Evolutionary conservation across 2,888 invertebrate genomes (phyloP).

Genomic region (Metellina segmentata): DNA sequence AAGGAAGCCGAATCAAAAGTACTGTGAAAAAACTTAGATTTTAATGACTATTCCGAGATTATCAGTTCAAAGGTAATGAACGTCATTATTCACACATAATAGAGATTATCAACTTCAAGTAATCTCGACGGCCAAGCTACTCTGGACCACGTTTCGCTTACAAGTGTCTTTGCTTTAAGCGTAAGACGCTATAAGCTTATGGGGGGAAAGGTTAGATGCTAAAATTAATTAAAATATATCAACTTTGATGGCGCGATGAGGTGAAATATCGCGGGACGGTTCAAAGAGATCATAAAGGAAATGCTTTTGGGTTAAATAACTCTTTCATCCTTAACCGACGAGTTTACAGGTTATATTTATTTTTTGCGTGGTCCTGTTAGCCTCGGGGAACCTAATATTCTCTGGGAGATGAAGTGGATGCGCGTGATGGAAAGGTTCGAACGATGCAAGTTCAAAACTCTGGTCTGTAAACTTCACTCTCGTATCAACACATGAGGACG

Average conservation of each 20-base stretch:
- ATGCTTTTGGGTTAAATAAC: conserved; percentile 43
- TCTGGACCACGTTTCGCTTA: conserved; percentile 34
- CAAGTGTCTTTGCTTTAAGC: conserved; percentile 39
- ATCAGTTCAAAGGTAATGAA: conserved; percentile 71
- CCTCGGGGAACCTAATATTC: not conserved
- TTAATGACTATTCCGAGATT: conserved; percentile 64
- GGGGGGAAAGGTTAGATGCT: conserved; percentile 60
- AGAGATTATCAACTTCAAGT: conserved; percentile 56
- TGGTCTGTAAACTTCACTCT: no score
- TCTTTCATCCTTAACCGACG: conserved; percentile 39
- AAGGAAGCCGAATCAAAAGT: conserved; percentile 36
- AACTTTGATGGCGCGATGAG: conserved; percentile 56
- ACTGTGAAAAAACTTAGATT: conserved; percentile 49
- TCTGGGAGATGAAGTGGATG: conserved; percentile 4
- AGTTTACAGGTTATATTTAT: conserved; percentile 36
- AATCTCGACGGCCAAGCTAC: conserved; percentile 29
- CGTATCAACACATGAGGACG: not conserved
- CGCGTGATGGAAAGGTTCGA: not conserved
- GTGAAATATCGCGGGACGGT: conserved; percentile 65
- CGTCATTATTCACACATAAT: conserved; percentile 65
- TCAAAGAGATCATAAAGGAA: conserved; percentile 34
- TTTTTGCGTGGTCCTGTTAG: not conserved
- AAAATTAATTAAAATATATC: conserved; percentile 72
- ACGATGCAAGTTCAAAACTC: no score
- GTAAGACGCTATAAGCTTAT: conserved; percentile 57